A percentile compares a stretch with the other conserved stretches of the same genome.
These are phyloP conservation scores for Meghimatium bilineatum DNA, from an alignment of 2,888 invertebrate genomes.

Conservation along the genomic window DNA sequence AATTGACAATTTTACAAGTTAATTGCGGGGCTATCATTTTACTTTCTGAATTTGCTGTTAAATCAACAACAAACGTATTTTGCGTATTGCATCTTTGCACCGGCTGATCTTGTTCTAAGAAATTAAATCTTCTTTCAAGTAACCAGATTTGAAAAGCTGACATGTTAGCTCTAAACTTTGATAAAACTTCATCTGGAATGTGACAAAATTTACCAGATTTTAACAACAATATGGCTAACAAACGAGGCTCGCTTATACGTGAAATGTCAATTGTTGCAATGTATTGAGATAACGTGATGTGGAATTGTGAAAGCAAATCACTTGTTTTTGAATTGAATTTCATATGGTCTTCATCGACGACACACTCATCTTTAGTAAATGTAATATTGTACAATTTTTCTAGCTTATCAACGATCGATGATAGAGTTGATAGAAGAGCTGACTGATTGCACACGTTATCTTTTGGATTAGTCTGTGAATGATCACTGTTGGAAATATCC, in stretches of 20 bases:
- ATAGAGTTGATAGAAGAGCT: neutral
- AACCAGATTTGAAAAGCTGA: conserved; percentile 30
- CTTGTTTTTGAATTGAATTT: neutral
- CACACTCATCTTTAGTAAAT: neutral
- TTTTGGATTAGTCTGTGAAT: neutral
- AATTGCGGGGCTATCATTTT: too few species aligned
- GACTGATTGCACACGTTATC: neutral
- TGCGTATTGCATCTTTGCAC: neutral
- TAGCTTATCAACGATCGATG: neutral
- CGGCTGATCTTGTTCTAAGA: neutral
- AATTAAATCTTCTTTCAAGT: conserved; percentile 4
- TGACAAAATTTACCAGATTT: neutral
- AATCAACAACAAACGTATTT: neutral
- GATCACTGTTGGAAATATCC: neutral
- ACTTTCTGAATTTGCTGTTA: too few species aligned
- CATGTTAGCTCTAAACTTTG: neutral
- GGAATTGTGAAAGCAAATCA: conserved; percentile 11
- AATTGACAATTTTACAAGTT: neutral
- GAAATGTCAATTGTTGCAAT: conserved; percentile 7
- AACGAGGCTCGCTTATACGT: neutral
- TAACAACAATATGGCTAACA: conserved; percentile 22
- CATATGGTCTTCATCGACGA: neutral
- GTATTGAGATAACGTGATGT: neutral
- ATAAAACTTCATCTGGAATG: neutral
- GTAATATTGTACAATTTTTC: neutral